Evolutionary conservation across 2,113 vertebrate genomes (phyloP).

Genomic region (Chlorocebus sabaeus): DNA sequence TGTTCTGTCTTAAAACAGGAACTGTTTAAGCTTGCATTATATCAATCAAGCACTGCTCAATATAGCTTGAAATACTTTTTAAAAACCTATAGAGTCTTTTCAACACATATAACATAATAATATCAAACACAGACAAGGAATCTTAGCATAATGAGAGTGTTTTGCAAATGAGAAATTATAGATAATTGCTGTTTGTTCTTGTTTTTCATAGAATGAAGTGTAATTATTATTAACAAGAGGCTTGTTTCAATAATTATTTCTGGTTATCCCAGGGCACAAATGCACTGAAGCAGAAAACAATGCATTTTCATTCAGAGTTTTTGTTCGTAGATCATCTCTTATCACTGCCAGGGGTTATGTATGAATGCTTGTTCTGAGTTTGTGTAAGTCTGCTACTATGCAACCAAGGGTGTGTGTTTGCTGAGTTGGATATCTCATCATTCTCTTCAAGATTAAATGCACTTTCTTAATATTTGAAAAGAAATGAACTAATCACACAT

Average conservation of each 20-base stretch:
- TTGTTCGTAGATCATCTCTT: constrained; percentile 51
- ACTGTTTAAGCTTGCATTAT: background rate
- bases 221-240: constrained; percentile 75
- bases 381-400: background rate
- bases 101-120: constrained; percentile 58
- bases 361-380: background rate
- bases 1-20: constrained; percentile 20
- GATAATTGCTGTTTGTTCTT: constrained; percentile 74
- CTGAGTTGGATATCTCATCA: background rate
- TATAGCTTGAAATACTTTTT: background rate
- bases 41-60: background rate
- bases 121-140: constrained; percentile 71
- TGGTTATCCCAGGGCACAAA: constrained; percentile 71
- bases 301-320: constrained; percentile 56
- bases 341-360: constrained; percentile 32
- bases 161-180: constrained; percentile 74
- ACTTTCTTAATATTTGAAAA: background rate
- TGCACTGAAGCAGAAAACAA: constrained; percentile 55
- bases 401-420: background rate
- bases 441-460: background rate
- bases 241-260: constrained; percentile 76
- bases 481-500: background rate
- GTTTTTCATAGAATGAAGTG: constrained; percentile 56
- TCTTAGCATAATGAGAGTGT: constrained; percentile 60
- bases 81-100: constrained; percentile 23